These are phyloP conservation scores for Xylota sylvarum DNA, from an alignment of 2,888 invertebrate genomes.

Conservation along the genomic window DNA sequence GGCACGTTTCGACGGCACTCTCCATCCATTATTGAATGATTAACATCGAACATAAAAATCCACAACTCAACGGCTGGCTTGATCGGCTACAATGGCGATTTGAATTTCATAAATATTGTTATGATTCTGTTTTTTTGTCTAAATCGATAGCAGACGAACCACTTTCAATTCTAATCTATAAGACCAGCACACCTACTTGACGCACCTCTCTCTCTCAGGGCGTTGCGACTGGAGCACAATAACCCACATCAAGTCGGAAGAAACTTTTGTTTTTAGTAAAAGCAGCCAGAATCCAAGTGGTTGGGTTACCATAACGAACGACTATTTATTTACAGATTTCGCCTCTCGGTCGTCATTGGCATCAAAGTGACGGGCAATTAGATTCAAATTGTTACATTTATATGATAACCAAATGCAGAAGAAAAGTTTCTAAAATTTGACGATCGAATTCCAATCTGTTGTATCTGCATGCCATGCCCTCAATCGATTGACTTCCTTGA, in stretches of 20 bases:
- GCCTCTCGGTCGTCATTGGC: constrained; percentile 18
- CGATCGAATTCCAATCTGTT: not conserved
- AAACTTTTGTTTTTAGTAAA: constrained; percentile 64
- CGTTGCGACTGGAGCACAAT: constrained; percentile 6
- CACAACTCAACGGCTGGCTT: constrained; percentile 19
- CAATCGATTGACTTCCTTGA: constrained; percentile 26
- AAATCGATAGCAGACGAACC: constrained; percentile 20
- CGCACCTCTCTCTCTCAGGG: constrained; percentile 19
- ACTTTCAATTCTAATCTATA: constrained; percentile 63
- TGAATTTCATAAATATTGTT: constrained; percentile 65
- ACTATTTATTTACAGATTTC: constrained; percentile 48
- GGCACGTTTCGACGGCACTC: constrained; percentile 55
- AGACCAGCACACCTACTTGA: constrained; percentile 31
- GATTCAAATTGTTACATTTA: constrained; percentile 19
- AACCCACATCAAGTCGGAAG: constrained; percentile 40
- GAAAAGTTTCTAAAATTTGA: constrained; percentile 23
- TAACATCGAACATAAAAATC: constrained; percentile 66
- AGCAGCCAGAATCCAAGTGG: constrained; percentile 28
- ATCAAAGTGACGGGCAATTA: constrained; percentile 15
- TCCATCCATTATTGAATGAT: constrained; percentile 66
- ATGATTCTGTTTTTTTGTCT: constrained; percentile 15
- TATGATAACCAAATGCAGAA: constrained; percentile 23
- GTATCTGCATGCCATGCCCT: not conserved
- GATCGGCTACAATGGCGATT: constrained; percentile 18
- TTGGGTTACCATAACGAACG: no score